phyloP scores from a whole-genome alignment of 2,113 vertebrate genomes.

The Poecile atricapillus region DNA sequence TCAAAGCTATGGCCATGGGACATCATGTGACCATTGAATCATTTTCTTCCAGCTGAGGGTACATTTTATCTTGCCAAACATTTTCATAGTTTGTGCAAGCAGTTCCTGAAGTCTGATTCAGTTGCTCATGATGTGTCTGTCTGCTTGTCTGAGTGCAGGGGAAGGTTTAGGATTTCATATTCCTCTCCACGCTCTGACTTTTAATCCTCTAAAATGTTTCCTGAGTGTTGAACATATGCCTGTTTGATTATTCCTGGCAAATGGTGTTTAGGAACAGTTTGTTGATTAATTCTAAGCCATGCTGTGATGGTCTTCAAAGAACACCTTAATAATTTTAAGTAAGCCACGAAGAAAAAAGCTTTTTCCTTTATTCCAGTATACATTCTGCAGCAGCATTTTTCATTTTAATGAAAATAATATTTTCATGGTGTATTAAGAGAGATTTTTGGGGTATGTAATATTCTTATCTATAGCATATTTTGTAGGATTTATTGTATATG shows the following conservation, averaged over 20 bases:
- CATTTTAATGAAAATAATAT: constrained; percentile 36
- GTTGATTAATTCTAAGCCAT: constrained; percentile 51
- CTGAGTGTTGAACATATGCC: constrained; percentile 44
- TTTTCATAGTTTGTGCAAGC: constrained; percentile 57
- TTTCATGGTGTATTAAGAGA: constrained; percentile 12
- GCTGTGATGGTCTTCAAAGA: constrained; percentile 40
- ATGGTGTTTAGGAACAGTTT: neutral
- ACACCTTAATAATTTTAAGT: constrained; percentile 35
- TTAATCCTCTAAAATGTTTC: constrained; percentile 58
- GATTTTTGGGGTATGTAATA: neutral
- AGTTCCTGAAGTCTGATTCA: constrained; percentile 58
- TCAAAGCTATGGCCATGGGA: constrained; percentile 35
- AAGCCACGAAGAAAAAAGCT: neutral
- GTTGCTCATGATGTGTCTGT: constrained; percentile 54
- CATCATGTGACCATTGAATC: constrained; percentile 67
- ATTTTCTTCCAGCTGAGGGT: constrained; percentile 63
- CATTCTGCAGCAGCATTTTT: neutral
- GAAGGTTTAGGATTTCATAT: constrained; percentile 62
- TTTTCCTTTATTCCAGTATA: neutral
- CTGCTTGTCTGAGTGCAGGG: constrained; percentile 48
- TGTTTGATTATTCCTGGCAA: constrained; percentile 54
- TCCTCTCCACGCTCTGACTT: constrained; percentile 34
- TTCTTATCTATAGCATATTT: constrained; percentile 27
- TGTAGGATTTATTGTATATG: constrained; percentile 37
- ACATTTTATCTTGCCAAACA: constrained; percentile 60